phyloP scores from a whole-genome alignment of 2,113 vertebrate species.

The Anarrhichthys ocellatus region DNA sequence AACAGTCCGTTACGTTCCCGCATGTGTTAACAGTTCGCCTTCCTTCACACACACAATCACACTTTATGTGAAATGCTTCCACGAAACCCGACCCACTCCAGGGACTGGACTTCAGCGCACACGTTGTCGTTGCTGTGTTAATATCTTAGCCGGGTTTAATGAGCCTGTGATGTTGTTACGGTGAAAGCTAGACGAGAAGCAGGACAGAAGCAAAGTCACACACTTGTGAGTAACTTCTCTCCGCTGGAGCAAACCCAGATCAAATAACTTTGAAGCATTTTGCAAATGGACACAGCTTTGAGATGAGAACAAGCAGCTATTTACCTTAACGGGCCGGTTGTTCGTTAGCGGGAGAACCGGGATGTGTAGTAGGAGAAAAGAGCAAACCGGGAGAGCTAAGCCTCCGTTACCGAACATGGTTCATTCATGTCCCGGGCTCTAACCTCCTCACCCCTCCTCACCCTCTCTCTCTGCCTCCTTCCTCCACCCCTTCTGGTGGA shows the following conservation, averaged over 20 bases:
- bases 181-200: not conserved
- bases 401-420: slow-evolving; percentile 76
- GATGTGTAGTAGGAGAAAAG: slow-evolving; percentile 63
- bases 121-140: not conserved
- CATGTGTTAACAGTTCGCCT: slow-evolving; percentile 29
- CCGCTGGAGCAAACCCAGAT: not conserved
- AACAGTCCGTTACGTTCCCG: slow-evolving; percentile 18
- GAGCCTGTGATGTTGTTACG: not conserved
- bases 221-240: not conserved
- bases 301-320: not conserved
- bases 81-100: not conserved
- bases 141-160: not conserved
- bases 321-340: slow-evolving; percentile 68
- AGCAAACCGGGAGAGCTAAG: slow-evolving; percentile 67
- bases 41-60: slow-evolving; percentile 7
- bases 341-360: slow-evolving; percentile 41
- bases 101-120: not conserved
- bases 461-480: slow-evolving; percentile 34
- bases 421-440: slow-evolving; percentile 72
- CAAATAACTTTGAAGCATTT: not conserved
- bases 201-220: slow-evolving; percentile 35
- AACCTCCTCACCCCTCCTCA: slow-evolving; percentile 41
- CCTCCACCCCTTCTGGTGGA: slow-evolving; percentile 35
- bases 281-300: not conserved
- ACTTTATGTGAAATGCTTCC: not conserved